Conservation (phyloP, 2,888 invertebrate genomes). For the Harpagoxenus sublaevis region DNA sequence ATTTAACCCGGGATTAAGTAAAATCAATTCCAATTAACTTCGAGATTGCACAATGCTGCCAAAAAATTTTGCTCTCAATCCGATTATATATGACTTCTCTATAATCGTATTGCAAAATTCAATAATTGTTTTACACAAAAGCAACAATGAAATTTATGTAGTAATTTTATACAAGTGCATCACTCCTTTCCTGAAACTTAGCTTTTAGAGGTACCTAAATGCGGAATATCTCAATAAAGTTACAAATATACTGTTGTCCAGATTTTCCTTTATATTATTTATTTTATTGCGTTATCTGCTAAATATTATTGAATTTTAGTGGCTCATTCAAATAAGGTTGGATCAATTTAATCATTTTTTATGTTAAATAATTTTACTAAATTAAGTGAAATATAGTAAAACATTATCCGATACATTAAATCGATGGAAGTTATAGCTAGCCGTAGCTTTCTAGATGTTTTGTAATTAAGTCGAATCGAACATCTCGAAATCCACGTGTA, state of each 20-base stretch:
- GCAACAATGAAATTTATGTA: not conserved
- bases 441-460: not conserved
- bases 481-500: slow-evolving; percentile 58
- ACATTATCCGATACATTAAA: not conserved
- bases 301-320: not conserved
- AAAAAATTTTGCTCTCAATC: not conserved
- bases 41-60: not conserved
- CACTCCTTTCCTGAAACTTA: not conserved
- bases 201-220: not conserved
- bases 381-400: not conserved
- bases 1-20: not conserved
- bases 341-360: not conserved
- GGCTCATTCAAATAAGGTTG: not conserved
- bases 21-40: not conserved
- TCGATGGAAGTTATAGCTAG: not conserved
- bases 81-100: not conserved
- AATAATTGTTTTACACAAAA: not conserved
- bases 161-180: not conserved
- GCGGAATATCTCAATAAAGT: not conserved
- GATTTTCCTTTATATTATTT: not conserved
- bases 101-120: not conserved
- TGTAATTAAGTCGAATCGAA: not conserved
- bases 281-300: not conserved
- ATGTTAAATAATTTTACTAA: not conserved
- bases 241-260: slow-evolving; percentile 21